These are phyloP conservation scores for Tragelaphus buxtoni DNA, from an alignment of 2,113 vertebrate genomes.

Conservation along the genomic window DNA sequence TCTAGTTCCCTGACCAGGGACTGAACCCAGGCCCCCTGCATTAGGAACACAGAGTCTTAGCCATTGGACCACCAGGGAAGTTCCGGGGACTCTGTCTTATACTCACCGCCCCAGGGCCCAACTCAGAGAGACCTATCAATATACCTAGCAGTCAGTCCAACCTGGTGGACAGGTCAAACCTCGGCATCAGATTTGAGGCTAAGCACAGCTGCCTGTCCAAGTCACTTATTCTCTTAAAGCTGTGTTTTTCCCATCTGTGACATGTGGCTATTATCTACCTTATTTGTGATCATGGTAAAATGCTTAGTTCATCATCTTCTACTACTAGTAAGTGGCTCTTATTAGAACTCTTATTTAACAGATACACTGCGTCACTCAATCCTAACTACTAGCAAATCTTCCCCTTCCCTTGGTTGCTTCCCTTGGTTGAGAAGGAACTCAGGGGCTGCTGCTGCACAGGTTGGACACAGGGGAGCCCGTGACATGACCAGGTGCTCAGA, in stretches of 20 bases:
- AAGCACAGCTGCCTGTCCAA: background rate
- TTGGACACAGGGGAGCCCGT: background rate
- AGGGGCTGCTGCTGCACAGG: background rate
- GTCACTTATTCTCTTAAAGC: background rate
- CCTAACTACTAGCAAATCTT: background rate
- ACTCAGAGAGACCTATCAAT: background rate
- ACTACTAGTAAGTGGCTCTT: background rate
- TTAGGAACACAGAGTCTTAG: background rate
- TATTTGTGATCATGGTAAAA: background rate
- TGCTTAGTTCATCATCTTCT: background rate
- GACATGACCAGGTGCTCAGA: background rate
- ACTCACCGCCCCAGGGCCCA: background rate
- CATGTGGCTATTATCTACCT: background rate
- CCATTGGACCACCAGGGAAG: background rate
- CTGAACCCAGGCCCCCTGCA: background rate
- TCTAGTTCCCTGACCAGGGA: background rate
- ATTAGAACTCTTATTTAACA: background rate
- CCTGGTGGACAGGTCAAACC: background rate
- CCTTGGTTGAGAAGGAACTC: background rate
- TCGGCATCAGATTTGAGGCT: background rate
- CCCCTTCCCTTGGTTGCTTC: background rate
- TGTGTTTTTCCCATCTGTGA: background rate
- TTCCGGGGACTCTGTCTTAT: accelerated
- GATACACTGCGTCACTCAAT: background rate
- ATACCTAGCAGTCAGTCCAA: background rate